These are phyloP conservation scores for Gymnopithys bicolor DNA, from an alignment of 2,797 vertebrate species.

Conservation along the genomic window DNA sequence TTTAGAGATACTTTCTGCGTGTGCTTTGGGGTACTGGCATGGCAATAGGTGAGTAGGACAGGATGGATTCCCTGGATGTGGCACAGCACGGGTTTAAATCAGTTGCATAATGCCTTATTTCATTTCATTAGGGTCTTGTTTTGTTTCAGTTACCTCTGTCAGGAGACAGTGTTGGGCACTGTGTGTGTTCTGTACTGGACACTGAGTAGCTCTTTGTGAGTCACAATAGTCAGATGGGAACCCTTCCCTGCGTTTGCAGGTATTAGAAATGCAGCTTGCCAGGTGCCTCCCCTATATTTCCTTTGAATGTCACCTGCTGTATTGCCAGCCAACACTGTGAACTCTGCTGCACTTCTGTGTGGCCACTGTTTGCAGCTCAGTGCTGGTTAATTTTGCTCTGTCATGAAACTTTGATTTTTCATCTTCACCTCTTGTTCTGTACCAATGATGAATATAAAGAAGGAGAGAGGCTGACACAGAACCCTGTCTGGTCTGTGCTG, in stretches of 20 bases:
- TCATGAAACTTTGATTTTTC: not conserved
- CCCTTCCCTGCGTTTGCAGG: not conserved
- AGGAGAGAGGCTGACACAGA: not conserved
- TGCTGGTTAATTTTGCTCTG: not conserved
- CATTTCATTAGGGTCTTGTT: not conserved
- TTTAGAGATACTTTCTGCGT: not conserved
- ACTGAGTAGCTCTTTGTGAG: not conserved
- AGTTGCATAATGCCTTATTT: not conserved
- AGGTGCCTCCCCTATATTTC: not conserved
- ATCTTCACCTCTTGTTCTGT: not conserved
- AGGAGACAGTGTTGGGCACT: not conserved
- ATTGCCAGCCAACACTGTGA: not conserved
- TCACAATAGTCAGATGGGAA: fast-evolving
- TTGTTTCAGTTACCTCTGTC: not conserved
- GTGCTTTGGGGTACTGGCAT: not conserved
- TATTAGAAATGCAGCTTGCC: not conserved
- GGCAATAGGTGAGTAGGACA: not conserved
- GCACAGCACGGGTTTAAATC: not conserved
- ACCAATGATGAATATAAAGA: not conserved
- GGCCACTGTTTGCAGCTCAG: not conserved
- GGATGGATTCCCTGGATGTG: not conserved
- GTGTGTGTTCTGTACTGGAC: not conserved
- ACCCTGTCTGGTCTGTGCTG: not conserved
- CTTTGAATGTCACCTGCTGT: not conserved
- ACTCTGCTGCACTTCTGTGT: not conserved